Evolutionary conservation across 2,113 vertebrate species (phyloP).

Genomic region (Gadus macrocephalus): DNA sequence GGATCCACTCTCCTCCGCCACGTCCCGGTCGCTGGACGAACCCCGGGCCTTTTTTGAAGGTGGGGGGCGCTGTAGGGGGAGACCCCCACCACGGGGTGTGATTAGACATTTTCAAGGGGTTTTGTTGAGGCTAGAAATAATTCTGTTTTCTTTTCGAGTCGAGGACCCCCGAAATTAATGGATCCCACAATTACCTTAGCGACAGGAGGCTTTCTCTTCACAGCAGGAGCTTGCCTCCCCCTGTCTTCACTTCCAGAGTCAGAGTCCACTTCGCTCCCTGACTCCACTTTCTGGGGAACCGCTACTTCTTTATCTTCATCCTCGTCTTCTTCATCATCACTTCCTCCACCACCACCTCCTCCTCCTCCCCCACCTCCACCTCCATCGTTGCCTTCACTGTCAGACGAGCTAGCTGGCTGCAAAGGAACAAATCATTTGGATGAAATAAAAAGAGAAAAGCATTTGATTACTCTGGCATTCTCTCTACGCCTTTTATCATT

Average conservation of each 20-base stretch:
- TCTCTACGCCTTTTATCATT: background rate
- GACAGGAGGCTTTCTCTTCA: conserved; percentile 69
- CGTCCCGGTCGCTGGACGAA: conserved; percentile 83
- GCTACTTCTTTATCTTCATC: conserved; percentile 46
- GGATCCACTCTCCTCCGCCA: conserved; percentile 79
- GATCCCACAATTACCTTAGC: conserved; percentile 65
- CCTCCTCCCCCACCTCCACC: conserved; percentile 65
- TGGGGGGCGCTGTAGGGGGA: conserved; percentile 40
- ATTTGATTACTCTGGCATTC: no score
- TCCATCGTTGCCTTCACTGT: conserved; percentile 85
- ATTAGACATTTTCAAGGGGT: background rate
- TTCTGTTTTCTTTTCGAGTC: no score
- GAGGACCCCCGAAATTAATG: background rate
- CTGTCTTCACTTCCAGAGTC: conserved; percentile 82
- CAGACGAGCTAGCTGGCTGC: conserved; percentile 87
- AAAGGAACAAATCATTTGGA: background rate
- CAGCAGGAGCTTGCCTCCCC: conserved; percentile 60
- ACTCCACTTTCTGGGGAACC: conserved; percentile 69
- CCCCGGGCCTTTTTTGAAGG: conserved; percentile 79
- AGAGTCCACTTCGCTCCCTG: conserved; percentile 79
- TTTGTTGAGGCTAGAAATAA: no score
- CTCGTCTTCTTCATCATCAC: conserved; percentile 64
- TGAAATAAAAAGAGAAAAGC: no score
- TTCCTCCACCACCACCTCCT: conserved; percentile 35
- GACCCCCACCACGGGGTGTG: background rate